phyloP scores from a whole-genome alignment of 2,113 vertebrate genomes.

The Pitta sordida region DNA sequence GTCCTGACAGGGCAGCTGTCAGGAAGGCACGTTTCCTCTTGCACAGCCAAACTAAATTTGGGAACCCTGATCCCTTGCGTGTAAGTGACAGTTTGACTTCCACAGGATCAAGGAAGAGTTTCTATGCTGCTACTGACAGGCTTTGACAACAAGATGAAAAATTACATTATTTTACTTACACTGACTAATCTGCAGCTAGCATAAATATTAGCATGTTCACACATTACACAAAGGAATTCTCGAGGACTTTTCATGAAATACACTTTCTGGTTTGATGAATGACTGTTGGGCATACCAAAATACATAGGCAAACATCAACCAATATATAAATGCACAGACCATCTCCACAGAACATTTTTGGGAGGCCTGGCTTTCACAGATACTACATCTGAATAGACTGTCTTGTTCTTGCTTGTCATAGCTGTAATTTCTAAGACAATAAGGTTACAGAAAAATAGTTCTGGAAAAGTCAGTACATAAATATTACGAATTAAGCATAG shows the following conservation, averaged over 20 bases:
- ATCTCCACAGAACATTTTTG: neutral
- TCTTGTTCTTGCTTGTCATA: neutral
- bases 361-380: neutral
- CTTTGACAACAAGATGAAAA: neutral
- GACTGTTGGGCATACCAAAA: neutral
- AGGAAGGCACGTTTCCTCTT: neutral
- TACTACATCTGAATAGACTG: neutral
- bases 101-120: neutral
- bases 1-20: neutral
- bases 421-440: neutral
- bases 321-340: rapidly evolving
- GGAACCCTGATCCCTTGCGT: neutral
- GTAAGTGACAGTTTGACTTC: neutral
- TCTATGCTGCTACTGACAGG: neutral
- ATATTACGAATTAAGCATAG: neutral
- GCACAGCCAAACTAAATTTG: neutral
- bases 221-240: neutral
- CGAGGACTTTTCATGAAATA: neutral
- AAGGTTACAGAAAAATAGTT: neutral
- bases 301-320: rapidly evolving
- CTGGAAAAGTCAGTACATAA: neutral
- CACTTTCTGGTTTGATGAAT: neutral
- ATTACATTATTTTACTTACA: neutral
- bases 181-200: neutral
- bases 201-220: neutral